Percentiles rank a stretch among this genome's conserved stretches.
phyloP scores from a whole-genome alignment of 2,888 invertebrate genomes.

The Synergus japonicus region DNA sequence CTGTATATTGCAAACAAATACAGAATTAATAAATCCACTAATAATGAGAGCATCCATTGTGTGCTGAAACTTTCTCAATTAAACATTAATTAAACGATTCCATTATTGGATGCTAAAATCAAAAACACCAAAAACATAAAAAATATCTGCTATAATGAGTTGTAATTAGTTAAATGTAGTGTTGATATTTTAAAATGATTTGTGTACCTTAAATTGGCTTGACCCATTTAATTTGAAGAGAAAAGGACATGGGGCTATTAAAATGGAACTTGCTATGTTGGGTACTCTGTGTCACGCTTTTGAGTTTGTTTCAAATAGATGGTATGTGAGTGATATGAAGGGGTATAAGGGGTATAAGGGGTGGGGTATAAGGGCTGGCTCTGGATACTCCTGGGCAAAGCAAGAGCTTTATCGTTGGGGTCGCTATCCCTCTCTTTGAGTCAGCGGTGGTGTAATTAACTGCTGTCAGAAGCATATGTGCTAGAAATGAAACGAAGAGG shows the following conservation, averaged over 20 bases:
- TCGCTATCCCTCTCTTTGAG: slow-evolving; percentile 52
- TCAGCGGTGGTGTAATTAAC: slow-evolving; percentile 62
- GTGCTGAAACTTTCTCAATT: no score
- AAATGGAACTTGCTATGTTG: background rate
- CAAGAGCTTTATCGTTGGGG: slow-evolving; percentile 16
- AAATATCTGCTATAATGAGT: background rate
- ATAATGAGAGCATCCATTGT: no score
- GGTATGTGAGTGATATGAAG: slow-evolving; percentile 31
- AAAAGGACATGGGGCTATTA: background rate
- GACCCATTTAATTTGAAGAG: slow-evolving; percentile 25
- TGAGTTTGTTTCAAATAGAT: slow-evolving; percentile 33
- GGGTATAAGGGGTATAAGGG: background rate
- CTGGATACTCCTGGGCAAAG: slow-evolving; percentile 38
- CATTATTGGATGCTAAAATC: no score
- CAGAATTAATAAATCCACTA: no score
- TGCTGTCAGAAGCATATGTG: slow-evolving; percentile 65
- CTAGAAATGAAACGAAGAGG: slow-evolving; percentile 52
- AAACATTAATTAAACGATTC: no score
- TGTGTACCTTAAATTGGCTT: background rate
- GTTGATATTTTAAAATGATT: background rate
- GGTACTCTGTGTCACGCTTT: slow-evolving; percentile 4
- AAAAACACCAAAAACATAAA: no score
- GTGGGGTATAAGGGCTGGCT: background rate
- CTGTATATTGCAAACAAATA: no score
- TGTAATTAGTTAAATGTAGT: background rate